Percentiles rank a stretch among this genome's conserved stretches.
These are phyloP conservation scores for Callopanchax toddi DNA, from an alignment of 2,113 vertebrate genomes.

Conservation along the genomic window DNA sequence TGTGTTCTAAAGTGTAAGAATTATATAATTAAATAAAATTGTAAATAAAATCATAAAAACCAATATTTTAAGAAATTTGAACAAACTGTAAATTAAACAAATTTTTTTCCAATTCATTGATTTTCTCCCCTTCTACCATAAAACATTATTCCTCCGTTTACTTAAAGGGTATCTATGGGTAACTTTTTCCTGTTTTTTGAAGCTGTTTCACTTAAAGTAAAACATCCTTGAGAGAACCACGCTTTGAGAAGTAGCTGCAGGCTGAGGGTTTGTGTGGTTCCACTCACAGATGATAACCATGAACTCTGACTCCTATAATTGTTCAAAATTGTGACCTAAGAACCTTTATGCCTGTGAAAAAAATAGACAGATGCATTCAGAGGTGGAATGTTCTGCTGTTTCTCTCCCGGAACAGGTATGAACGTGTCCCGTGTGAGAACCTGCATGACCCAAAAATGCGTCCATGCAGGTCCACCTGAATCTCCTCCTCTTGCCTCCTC, in stretches of 20 bases:
- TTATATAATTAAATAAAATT: too few species aligned
- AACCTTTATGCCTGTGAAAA: slow-evolving; percentile 57
- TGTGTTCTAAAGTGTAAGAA: too few species aligned
- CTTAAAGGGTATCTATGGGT: too few species aligned
- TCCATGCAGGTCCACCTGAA: slow-evolving; percentile 31
- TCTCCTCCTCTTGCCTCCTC: slow-evolving; percentile 7
- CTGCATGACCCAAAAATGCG: slow-evolving; percentile 40
- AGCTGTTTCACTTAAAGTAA: too few species aligned
- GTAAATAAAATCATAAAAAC: too few species aligned
- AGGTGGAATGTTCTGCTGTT: slow-evolving; percentile 47
- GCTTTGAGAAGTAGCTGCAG: slow-evolving; percentile 25
- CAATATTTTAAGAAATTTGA: too few species aligned
- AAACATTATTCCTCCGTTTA: too few species aligned
- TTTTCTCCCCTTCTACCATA: too few species aligned
- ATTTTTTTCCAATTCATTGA: too few species aligned
- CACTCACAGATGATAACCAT: slow-evolving; percentile 61
- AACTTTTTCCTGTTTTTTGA: too few species aligned
- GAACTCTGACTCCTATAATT: slow-evolving; percentile 70
- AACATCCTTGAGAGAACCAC: background rate
- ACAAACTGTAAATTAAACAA: too few species aligned
- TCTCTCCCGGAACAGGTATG: slow-evolving; percentile 50
- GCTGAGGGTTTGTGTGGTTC: slow-evolving; percentile 58
- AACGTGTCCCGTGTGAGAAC: slow-evolving; percentile 44
- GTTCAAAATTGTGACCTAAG: slow-evolving; percentile 70
- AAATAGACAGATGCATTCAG: slow-evolving; percentile 44